Evolutionary conservation across 2,797 vertebrate genomes (phyloP).

Genomic region (Galagoides demidoff): DNA sequence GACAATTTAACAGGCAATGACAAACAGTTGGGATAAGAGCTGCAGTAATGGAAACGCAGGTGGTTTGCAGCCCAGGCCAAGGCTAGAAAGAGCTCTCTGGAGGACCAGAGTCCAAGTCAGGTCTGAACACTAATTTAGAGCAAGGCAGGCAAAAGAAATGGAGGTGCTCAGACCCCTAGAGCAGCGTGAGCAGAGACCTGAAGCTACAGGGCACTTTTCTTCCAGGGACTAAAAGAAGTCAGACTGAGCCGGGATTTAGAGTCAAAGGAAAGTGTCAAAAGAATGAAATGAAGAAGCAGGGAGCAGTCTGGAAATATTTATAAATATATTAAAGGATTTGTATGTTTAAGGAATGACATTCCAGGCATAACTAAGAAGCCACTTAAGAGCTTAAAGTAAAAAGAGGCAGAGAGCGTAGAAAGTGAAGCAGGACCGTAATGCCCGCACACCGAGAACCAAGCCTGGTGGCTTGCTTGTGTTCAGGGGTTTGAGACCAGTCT

Average conservation of each 20-base stretch:
- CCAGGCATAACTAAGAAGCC: not conserved
- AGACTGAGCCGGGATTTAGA: not conserved
- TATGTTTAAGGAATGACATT: constrained; percentile 24
- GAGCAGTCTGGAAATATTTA: not conserved
- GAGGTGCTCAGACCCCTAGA: not conserved
- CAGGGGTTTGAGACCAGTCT: too few species aligned
- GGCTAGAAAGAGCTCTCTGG: not conserved
- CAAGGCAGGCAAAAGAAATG: not conserved
- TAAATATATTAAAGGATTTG: not conserved
- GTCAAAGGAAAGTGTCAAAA: not conserved
- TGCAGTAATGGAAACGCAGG: not conserved
- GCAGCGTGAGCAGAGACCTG: not conserved
- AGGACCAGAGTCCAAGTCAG: not conserved
- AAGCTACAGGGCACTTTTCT: not conserved
- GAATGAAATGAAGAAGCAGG: not conserved
- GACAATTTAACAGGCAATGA: constrained; percentile 26
- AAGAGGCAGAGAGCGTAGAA: too few species aligned
- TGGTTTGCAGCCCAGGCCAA: constrained; percentile 5
- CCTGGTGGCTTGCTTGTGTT: too few species aligned
- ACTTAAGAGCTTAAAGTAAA: not conserved
- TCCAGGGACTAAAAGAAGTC: not conserved
- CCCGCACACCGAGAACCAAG: too few species aligned
- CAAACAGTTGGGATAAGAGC: constrained; percentile 24
- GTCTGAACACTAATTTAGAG: not conserved
- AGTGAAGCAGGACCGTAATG: too few species aligned